These are phyloP conservation scores for Muntiacus muntjak DNA, from an alignment of 2,113 vertebrate genomes.

Conservation along the genomic window DNA sequence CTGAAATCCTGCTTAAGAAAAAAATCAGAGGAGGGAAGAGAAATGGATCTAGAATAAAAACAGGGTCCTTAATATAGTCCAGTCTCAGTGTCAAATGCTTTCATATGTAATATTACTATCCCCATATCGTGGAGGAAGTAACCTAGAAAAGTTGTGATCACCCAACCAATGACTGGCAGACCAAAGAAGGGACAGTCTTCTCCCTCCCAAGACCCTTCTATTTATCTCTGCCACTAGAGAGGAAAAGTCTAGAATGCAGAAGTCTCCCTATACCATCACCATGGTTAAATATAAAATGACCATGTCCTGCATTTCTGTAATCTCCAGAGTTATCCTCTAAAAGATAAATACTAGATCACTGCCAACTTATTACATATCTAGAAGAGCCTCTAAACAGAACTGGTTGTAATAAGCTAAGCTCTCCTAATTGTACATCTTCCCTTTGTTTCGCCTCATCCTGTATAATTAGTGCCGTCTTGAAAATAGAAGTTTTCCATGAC, in stretches of 20 bases:
- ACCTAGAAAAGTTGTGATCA: background rate
- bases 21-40: background rate
- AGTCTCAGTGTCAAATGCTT: background rate
- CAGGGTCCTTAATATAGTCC: background rate
- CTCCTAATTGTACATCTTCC: constrained; percentile 37
- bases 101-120: background rate
- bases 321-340: background rate
- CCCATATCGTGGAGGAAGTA: background rate
- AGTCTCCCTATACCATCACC: background rate
- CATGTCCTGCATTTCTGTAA: background rate
- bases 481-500: constrained; percentile 59
- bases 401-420: constrained; percentile 33
- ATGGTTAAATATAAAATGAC: background rate
- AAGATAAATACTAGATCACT: background rate
- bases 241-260: background rate
- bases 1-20: constrained; percentile 38
- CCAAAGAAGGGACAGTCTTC: background rate
- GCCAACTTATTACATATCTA: background rate
- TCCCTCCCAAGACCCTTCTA: background rate
- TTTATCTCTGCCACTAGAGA: background rate
- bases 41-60: constrained; percentile 25
- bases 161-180: background rate
- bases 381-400: background rate
- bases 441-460: constrained; percentile 48
- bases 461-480: constrained; percentile 61